Conservation (phyloP, 2,797 vertebrate species). For the Rhabdophis nuchalis region DNA sequence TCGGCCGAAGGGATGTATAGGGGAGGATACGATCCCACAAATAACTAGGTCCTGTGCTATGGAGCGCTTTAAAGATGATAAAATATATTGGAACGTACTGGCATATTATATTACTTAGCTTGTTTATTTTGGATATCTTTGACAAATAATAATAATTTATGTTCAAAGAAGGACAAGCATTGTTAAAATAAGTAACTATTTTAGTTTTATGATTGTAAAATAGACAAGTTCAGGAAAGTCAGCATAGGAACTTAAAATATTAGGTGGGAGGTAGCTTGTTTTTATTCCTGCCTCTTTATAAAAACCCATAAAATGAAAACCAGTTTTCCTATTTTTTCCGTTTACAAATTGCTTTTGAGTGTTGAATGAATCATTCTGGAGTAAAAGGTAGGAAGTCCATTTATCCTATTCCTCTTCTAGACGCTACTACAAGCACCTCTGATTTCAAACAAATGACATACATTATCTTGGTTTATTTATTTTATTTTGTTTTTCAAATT, state of each 20-base stretch:
- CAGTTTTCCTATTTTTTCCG: background rate
- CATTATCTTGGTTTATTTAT: background rate
- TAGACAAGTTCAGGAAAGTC: background rate
- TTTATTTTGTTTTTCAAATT: too few species aligned
- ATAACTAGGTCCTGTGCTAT: too few species aligned
- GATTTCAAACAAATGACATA: background rate
- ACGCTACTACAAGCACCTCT: background rate
- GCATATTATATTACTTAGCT: background rate
- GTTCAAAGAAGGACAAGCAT: background rate
- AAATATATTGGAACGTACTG: background rate
- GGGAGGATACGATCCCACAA: too few species aligned
- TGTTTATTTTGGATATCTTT: background rate
- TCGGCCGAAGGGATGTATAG: too few species aligned
- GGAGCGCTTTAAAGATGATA: too few species aligned
- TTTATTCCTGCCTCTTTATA: background rate
- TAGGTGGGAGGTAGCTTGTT: background rate
- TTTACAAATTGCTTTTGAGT: background rate
- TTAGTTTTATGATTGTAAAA: background rate
- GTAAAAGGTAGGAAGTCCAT: background rate
- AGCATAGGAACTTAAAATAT: background rate
- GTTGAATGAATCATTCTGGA: background rate
- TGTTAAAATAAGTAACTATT: background rate
- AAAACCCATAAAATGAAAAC: background rate
- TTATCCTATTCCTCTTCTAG: background rate
- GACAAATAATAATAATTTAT: background rate